These are phyloP conservation scores for Drosophila barbarae DNA, from an alignment of 2,888 invertebrate genomes.

Conservation along the genomic window DNA sequence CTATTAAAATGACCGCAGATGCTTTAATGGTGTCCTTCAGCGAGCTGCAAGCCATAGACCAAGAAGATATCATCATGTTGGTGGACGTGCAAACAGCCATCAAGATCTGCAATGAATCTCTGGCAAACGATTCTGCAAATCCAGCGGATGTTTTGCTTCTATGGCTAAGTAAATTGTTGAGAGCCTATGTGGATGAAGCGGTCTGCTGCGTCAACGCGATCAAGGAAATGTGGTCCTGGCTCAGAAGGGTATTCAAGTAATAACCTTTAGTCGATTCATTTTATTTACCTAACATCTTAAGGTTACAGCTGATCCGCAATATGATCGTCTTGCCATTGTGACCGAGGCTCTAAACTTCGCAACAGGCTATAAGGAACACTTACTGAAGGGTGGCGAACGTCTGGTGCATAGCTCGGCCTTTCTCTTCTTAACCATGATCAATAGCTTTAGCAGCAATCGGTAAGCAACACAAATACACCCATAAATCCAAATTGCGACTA, in stretches of 20 bases:
- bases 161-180: conserved; percentile 56
- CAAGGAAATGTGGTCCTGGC: conserved; percentile 46
- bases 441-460: conserved; percentile 30
- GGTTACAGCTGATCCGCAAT: conserved; percentile 23
- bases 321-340: conserved; percentile 32
- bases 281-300: background rate
- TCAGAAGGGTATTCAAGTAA: background rate
- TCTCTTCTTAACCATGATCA: conserved; percentile 47
- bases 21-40: conserved; percentile 28
- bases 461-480: background rate
- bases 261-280: too few relatives aligned
- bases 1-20: conserved; percentile 3
- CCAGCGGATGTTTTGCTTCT: conserved; percentile 42
- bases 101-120: conserved; percentile 35
- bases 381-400: conserved; percentile 34
- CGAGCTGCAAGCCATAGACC: conserved; percentile 44
- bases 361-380: conserved; percentile 19
- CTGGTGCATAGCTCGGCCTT: conserved; percentile 36
- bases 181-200: conserved; percentile 39
- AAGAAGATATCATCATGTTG: conserved; percentile 33
- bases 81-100: conserved; percentile 39
- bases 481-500: too few relatives aligned
- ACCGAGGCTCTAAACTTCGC: conserved; percentile 40
- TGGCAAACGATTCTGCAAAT: conserved; percentile 22
- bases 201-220: conserved; percentile 29